A percentile compares a stretch with the other conserved stretches of the same genome.
Evolutionary conservation across 1,140 invertebrate genomes (phyloP).

Genomic region (Zaprionus inermis): DNA sequence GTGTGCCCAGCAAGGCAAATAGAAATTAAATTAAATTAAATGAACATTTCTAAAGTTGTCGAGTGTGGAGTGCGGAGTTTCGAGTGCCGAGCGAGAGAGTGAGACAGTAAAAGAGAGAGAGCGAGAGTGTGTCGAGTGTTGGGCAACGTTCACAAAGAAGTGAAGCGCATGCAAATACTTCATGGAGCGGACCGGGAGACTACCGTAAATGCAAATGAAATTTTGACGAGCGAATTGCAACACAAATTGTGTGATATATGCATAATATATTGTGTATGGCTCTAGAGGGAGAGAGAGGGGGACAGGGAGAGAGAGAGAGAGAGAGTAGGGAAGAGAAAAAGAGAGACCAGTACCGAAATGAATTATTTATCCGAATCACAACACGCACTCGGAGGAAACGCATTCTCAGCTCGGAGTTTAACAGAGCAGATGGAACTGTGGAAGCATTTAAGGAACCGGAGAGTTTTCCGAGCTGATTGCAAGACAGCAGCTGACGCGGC

Average conservation of each 20-base stretch:
- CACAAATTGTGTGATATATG: constrained; percentile 28
- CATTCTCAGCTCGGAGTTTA: constrained; percentile 5
- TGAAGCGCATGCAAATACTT: constrained; percentile 39
- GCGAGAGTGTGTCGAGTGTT: constrained; percentile 30
- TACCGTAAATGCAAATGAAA: constrained; percentile 39
- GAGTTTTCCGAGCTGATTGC: neutral
- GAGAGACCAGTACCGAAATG: constrained; percentile 3
- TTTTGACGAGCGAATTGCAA: constrained; percentile 42
- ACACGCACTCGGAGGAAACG: neutral
- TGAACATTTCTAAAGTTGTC: constrained; percentile 60
- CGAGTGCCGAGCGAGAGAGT: neutral
- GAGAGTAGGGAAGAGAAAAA: neutral
- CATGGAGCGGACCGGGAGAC: constrained; percentile 29
- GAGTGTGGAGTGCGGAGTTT: constrained; percentile 27
- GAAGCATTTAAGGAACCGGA: constrained; percentile 1
- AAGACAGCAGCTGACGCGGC: neutral
- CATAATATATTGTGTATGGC: constrained; percentile 6
- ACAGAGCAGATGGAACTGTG: neutral
- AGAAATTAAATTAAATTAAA: constrained; percentile 75
- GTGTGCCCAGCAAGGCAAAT: constrained; percentile 70
- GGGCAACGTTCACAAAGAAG: constrained; percentile 35
- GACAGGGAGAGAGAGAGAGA: neutral
- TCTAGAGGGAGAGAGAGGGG: neutral
- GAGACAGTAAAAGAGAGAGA: neutral
- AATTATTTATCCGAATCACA: constrained; percentile 32